Conservation (phyloP, 1,140 invertebrate genomes). For the Pseudomyrmex dendroicus region DNA sequence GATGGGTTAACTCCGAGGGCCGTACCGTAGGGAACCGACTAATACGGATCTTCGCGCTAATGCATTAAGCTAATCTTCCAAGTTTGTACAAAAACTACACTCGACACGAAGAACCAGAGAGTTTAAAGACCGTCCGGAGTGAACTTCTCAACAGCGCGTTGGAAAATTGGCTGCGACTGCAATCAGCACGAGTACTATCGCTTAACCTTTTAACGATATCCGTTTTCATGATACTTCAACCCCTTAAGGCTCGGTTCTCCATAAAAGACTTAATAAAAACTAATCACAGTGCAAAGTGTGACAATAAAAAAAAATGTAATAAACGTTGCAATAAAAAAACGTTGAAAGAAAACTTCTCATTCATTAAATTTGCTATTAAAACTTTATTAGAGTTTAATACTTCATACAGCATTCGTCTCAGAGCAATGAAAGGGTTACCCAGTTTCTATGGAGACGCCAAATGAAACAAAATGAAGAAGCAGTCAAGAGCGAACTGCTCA, state of each 20-base stretch:
- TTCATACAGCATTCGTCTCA: background rate
- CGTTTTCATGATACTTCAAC: background rate
- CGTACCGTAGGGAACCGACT: constrained; percentile 26
- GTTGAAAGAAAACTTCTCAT: background rate
- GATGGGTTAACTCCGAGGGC: constrained; percentile 26
- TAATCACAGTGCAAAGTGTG: background rate
- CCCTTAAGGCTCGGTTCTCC: background rate
- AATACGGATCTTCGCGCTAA: constrained; percentile 46
- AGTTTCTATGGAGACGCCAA: constrained; percentile 27
- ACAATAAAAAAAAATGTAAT: background rate
- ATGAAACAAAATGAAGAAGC: constrained; percentile 51
- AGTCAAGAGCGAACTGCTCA: constrained; percentile 13
- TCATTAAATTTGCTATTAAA: constrained; percentile 6
- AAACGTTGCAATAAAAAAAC: background rate
- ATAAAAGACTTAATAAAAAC: background rate
- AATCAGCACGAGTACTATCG: constrained; percentile 51
- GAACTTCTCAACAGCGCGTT: constrained; percentile 22
- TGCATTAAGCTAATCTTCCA: constrained; percentile 62
- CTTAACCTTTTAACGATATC: constrained; percentile 16
- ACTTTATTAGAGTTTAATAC: constrained; percentile 29
- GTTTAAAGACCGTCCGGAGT: constrained; percentile 13
- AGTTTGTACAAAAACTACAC: constrained; percentile 51
- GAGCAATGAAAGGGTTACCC: constrained; percentile 25
- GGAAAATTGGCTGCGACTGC: constrained; percentile 59
- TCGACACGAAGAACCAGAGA: constrained; percentile 37